A percentile compares a stretch with the other conserved stretches of the same genome.
phyloP scores from a whole-genome alignment of 2,888 invertebrate genomes.

The Torymus texanus region DNA sequence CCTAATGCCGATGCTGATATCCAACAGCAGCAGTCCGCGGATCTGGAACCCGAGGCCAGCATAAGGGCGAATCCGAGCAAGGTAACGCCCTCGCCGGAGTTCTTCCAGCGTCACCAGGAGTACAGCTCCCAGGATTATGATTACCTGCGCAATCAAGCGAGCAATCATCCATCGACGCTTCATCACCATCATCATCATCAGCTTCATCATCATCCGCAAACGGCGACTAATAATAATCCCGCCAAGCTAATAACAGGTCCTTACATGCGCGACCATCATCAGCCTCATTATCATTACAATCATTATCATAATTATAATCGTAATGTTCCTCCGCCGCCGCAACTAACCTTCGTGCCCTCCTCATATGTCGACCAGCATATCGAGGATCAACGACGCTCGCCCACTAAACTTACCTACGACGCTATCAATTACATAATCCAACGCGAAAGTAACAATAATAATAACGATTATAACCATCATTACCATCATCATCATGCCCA shows the following conservation, averaged over 20 bases:
- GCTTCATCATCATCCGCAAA: conserved; percentile 55
- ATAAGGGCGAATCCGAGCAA: conserved; percentile 67
- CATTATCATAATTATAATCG: conserved; percentile 49
- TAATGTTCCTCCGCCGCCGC: conserved; percentile 49
- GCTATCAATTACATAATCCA: conserved; percentile 40
- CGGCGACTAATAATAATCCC: conserved; percentile 40
- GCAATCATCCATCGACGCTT: conserved; percentile 56
- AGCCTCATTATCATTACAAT: conserved; percentile 46
- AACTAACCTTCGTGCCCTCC: conserved; percentile 57
- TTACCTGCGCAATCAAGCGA: conserved; percentile 62
- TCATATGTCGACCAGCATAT: conserved; percentile 39
- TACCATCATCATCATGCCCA: conserved; percentile 52
- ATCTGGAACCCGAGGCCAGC: conserved; percentile 68
- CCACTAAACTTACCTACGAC: conserved; percentile 45
- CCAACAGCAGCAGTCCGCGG: conserved; percentile 63
- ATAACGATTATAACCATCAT: conserved; percentile 45
- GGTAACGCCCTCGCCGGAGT: conserved; percentile 72
- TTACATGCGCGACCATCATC: conserved; percentile 43
- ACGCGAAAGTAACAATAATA: conserved; percentile 28
- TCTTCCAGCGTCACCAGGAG: conserved; percentile 66
- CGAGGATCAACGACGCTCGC: conserved; percentile 47
- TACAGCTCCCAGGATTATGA: conserved; percentile 59
- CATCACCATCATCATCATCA: conserved; percentile 60
- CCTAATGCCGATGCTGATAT: conserved; percentile 69
- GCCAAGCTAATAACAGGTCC: conserved; percentile 53